Percentiles rank a stretch among this genome's conserved stretches.
phyloP scores from a whole-genome alignment of 2,888 invertebrate species.

The Theretra japonica region DNA sequence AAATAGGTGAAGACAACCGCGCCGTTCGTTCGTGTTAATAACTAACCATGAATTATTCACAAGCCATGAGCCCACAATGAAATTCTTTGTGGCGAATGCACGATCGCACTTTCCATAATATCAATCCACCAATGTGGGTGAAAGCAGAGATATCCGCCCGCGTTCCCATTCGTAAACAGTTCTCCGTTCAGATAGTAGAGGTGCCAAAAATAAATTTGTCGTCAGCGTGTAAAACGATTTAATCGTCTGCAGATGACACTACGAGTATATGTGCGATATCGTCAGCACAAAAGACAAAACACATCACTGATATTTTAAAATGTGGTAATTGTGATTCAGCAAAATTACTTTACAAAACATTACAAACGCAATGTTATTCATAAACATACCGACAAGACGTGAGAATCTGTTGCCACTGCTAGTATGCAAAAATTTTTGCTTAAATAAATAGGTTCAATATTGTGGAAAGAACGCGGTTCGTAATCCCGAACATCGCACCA shows the following conservation, averaged over 20 bases:
- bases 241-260: constrained; percentile 33
- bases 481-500: too few species aligned
- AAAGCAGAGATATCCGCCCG: constrained; percentile 31
- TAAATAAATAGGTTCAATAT: too few species aligned
- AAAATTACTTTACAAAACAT: neutral
- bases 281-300: constrained; percentile 17
- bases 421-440: too few species aligned
- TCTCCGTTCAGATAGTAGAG: constrained; percentile 23
- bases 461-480: too few species aligned
- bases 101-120: constrained; percentile 60
- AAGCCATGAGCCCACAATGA: constrained; percentile 56
- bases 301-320: neutral
- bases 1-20: constrained; percentile 63
- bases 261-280: constrained; percentile 1
- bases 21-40: constrained; percentile 57
- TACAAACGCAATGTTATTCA: neutral
- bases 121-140: constrained; percentile 42
- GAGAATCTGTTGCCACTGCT: too few species aligned
- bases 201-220: constrained; percentile 41
- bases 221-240: constrained; percentile 37
- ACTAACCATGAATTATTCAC: constrained; percentile 73
- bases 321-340: neutral
- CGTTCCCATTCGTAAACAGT: constrained; percentile 32
- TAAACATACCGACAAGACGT: neutral
- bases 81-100: constrained; percentile 55